Evolutionary conservation across 2,888 invertebrate species (phyloP).

Genomic region (Venustoraphidia nigricollis): DNA sequence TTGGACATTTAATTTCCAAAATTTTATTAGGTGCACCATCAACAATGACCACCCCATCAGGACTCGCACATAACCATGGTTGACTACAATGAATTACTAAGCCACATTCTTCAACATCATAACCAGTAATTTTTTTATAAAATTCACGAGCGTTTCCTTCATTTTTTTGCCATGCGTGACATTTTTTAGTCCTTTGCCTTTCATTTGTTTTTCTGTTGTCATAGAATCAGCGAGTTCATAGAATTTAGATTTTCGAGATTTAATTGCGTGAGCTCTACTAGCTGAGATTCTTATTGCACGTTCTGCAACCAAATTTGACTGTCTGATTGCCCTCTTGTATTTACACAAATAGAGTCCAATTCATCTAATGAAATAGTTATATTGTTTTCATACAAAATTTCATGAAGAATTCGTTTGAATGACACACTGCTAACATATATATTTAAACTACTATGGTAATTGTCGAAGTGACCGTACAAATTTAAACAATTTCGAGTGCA

Average conservation of each 20-base stretch:
- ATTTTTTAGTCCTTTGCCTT: conserved; percentile 2
- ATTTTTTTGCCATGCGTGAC: neutral
- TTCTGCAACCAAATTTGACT: neutral
- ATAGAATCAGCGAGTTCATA: neutral
- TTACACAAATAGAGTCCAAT: neutral
- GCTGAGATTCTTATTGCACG: neutral
- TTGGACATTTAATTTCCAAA: conserved; percentile 1
- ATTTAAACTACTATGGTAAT: neutral
- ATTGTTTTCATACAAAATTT: neutral
- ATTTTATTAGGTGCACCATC: neutral
- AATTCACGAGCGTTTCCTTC: neutral
- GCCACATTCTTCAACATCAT: neutral
- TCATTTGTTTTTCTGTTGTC: neutral
- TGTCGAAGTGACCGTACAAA: neutral
- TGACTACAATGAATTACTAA: conserved; percentile 1
- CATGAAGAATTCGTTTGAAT: neutral
- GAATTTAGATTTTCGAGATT: neutral
- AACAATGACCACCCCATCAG: neutral
- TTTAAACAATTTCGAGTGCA: neutral
- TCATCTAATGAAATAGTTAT: neutral
- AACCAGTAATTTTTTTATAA: conserved; percentile 1
- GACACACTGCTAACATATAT: neutral
- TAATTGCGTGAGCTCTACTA: neutral
- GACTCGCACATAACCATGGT: conserved; percentile 3
- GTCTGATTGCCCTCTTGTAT: neutral